These are phyloP conservation scores for Adoxophyes honmai DNA, from an alignment of 1,140 invertebrate genomes.

Conservation along the genomic window DNA sequence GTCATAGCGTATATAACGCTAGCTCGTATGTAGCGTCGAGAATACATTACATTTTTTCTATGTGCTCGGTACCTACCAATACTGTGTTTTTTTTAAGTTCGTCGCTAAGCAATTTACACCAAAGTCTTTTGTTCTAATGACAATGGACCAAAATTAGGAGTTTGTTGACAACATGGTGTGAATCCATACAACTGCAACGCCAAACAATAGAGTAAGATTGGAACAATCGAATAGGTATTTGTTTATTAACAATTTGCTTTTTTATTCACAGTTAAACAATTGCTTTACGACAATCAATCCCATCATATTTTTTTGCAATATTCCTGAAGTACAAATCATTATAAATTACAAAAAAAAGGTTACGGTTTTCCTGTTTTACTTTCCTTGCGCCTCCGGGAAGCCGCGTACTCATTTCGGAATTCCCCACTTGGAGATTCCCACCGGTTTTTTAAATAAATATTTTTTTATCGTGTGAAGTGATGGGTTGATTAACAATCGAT, in stretches of 20 bases:
- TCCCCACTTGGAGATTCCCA: neutral
- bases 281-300: no score
- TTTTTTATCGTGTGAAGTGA: no score
- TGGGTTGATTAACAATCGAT: no score
- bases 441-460: neutral
- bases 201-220: neutral
- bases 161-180: conserved; percentile 3
- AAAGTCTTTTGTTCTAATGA: conserved; percentile 5
- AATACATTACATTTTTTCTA: no score
- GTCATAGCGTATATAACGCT: no score
- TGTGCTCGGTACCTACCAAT: no score
- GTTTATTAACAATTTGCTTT: neutral
- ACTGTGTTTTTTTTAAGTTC: no score
- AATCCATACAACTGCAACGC: neutral
- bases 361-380: neutral
- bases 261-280: no score
- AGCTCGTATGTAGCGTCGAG: no score
- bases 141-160: conserved; percentile 7
- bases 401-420: neutral
- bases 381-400: neutral
- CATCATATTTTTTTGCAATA: no score
- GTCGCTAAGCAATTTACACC: no score
- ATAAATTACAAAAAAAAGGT: neutral
- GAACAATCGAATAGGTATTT: conserved; percentile 4
- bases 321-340: no score